These are phyloP conservation scores for Auanema freiburgensis DNA, from an alignment of 2,888 invertebrate species.

Conservation along the genomic window DNA sequence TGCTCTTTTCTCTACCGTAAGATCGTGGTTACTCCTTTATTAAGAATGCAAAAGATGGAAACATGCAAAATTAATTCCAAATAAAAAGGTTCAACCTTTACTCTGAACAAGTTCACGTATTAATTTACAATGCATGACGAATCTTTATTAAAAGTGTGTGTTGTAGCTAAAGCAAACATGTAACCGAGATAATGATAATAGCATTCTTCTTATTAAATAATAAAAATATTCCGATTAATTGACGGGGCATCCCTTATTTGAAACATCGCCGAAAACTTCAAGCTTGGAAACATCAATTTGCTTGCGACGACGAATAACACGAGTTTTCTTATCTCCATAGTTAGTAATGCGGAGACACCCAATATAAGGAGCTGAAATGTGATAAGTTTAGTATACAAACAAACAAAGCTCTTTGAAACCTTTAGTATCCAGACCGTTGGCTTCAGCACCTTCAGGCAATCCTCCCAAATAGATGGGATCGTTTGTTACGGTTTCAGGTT, in stretches of 20 bases:
- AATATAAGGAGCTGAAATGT: slow-evolving; percentile 52
- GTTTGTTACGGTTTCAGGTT: slow-evolving; percentile 77
- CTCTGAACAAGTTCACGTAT: too few relatives aligned
- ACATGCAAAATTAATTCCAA: too few relatives aligned
- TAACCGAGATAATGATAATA: not conserved
- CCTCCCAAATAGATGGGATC: slow-evolving; percentile 85
- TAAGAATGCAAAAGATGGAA: too few relatives aligned
- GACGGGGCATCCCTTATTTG: slow-evolving; percentile 50
- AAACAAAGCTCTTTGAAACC: slow-evolving; percentile 10
- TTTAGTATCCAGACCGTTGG: slow-evolving; percentile 36
- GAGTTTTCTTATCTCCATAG: slow-evolving; percentile 46
- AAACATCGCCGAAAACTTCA: slow-evolving; percentile 52
- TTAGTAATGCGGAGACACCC: slow-evolving; percentile 59
- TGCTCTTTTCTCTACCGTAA: too few relatives aligned
- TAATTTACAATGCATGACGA: too few relatives aligned
- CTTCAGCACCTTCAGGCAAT: slow-evolving; percentile 46
- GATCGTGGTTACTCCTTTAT: too few relatives aligned
- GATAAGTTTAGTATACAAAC: not conserved
- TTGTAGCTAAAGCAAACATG: too few relatives aligned
- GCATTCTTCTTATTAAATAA: not conserved
- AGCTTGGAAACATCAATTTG: slow-evolving; percentile 41
- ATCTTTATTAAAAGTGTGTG: too few relatives aligned
- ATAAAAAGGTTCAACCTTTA: too few relatives aligned
- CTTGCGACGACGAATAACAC: slow-evolving; percentile 31
- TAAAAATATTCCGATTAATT: slow-evolving; percentile 36